Evolutionary conservation across 2,888 invertebrate genomes (phyloP).

Genomic region (Neuroscelio doddi): DNA sequence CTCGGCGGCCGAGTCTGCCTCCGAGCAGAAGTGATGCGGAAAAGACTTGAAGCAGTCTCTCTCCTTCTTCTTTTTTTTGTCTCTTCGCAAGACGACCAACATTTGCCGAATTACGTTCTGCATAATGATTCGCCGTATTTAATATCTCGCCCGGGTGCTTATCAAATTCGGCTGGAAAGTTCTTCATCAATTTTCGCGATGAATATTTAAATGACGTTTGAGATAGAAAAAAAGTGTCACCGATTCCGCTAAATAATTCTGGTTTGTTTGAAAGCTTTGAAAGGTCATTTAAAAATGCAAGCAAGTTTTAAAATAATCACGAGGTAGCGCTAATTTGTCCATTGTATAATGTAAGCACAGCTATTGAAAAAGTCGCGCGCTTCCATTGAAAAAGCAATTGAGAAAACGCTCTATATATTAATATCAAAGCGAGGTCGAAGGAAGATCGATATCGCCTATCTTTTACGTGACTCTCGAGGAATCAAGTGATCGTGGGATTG

Average conservation of each 20-base stretch:
- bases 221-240: too few species aligned
- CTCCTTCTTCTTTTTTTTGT: conserved; percentile 20
- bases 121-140: conserved; percentile 2
- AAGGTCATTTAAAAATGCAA: too few species aligned
- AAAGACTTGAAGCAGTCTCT: conserved; percentile 9
- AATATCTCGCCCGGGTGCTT: background rate
- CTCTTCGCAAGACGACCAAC: too few species aligned
- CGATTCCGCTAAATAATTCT: too few species aligned
- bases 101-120: conserved; percentile 33
- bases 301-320: too few species aligned
- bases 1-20: too few species aligned
- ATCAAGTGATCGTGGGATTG: conserved; percentile 24
- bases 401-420: conserved; percentile 34
- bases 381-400: conserved; percentile 11
- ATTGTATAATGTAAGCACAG: too few species aligned
- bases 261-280: too few species aligned
- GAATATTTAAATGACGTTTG: too few species aligned
- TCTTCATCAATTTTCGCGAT: too few species aligned
- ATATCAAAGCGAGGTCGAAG: conserved; percentile 25
- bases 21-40: conserved; percentile 36
- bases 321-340: too few species aligned
- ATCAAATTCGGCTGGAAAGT: too few species aligned
- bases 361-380: conserved; percentile 5
- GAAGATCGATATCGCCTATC: conserved; percentile 41
- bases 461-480: conserved; percentile 39